These are phyloP conservation scores for Tillus elongatus DNA, from an alignment of 2,888 invertebrate species.

Conservation along the genomic window DNA sequence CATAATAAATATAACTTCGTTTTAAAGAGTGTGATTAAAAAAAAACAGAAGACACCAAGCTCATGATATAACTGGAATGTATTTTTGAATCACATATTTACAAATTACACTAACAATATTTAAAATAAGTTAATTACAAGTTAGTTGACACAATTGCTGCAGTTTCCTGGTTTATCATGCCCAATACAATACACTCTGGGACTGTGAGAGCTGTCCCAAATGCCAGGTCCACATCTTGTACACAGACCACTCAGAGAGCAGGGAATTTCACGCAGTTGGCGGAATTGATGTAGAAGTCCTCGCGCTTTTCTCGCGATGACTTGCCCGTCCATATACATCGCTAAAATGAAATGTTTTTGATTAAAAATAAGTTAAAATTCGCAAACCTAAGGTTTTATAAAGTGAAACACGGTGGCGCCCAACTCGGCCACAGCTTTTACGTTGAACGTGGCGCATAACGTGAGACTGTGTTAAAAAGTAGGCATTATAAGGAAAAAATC, in stretches of 20 bases:
- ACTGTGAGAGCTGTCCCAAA: slow-evolving; percentile 89
- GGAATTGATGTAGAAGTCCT: slow-evolving; percentile 82
- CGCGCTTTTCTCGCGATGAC: slow-evolving; percentile 85
- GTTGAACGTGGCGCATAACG: no score
- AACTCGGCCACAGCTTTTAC: no score
- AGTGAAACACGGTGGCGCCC: background rate
- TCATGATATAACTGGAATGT: no score
- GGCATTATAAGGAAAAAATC: no score
- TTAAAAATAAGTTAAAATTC: background rate
- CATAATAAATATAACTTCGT: no score
- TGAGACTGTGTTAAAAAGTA: no score
- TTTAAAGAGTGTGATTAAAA: no score
- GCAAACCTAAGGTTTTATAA: background rate
- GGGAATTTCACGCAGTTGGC: slow-evolving; percentile 77
- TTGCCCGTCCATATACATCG: slow-evolving; percentile 95
- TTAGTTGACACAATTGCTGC: slow-evolving; percentile 24
- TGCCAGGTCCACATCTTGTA: slow-evolving; percentile 82
- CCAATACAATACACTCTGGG: slow-evolving; percentile 78
- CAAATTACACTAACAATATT: slow-evolving; percentile 5
- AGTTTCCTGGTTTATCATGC: slow-evolving; percentile 51
- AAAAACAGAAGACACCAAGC: no score
- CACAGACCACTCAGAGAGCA: slow-evolving; percentile 84
- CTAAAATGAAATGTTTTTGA: slow-evolving; percentile 40
- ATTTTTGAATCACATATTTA: slow-evolving; percentile 4
- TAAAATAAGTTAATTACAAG: background rate